phyloP scores from a whole-genome alignment of 2,113 vertebrate species.

The Harpagus bidentatus region DNA sequence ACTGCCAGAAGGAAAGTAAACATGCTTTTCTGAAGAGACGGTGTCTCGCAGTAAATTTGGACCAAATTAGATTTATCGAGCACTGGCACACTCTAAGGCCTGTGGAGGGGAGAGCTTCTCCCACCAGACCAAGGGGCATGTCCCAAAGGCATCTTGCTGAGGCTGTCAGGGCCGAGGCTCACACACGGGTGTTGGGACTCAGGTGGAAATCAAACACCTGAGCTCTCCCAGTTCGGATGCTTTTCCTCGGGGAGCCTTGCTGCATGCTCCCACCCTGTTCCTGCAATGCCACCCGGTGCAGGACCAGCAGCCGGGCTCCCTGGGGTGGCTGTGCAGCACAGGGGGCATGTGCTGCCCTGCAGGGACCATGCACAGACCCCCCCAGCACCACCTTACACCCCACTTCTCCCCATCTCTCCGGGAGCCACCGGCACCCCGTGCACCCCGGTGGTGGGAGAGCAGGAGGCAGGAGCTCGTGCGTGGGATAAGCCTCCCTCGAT shows the following conservation, averaged over 20 bases:
- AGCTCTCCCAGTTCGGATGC: not conserved
- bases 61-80: not conserved
- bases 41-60: not conserved
- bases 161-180: not conserved
- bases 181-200: fast-evolving
- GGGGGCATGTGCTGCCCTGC: not conserved
- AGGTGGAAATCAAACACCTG: not conserved
- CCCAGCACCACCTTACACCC: not conserved
- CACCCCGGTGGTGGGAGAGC: not conserved
- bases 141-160: not conserved
- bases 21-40: not conserved
- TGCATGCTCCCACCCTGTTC: not conserved
- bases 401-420: not conserved
- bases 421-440: not conserved
- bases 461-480: not conserved
- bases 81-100: not conserved
- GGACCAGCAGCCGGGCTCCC: not conserved
- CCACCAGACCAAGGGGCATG: not conserved
- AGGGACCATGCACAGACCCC: not conserved
- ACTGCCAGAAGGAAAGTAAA: not conserved
- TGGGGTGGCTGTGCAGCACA: not conserved
- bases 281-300: not conserved
- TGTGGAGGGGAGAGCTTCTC: not conserved
- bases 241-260: not conserved
- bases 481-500: not conserved